These are phyloP conservation scores for Eurystomus gularis DNA, from an alignment of 2,113 vertebrate species.

Conservation along the genomic window DNA sequence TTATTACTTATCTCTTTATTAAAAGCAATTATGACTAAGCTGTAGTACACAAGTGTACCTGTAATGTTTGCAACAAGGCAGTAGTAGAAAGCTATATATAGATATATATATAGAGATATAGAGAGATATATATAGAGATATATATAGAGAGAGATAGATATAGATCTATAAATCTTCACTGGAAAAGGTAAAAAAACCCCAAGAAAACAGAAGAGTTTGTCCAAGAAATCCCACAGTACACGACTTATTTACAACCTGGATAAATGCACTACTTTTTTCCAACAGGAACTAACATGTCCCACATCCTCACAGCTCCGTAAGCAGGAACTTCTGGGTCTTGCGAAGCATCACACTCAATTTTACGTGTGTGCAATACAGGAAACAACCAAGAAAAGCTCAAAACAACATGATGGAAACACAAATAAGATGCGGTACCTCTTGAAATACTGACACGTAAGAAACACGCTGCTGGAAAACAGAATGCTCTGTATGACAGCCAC, in stretches of 20 bases:
- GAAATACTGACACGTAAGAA: not conserved
- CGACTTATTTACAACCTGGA: not conserved
- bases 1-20: not conserved
- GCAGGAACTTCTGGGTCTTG: not conserved
- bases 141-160: too few species aligned
- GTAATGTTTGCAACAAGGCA: not conserved
- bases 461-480: not conserved
- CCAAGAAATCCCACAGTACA: not conserved
- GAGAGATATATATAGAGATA: too few species aligned
- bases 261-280: not conserved
- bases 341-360: not conserved
- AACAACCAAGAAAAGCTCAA: not conserved
- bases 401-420: not conserved
- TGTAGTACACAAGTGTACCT: not conserved
- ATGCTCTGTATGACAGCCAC: not conserved
- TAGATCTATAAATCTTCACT: not conserved
- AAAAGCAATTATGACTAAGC: not conserved
- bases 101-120: too few species aligned
- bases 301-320: not conserved
- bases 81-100: not conserved
- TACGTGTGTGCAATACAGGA: accelerated
- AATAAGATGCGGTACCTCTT: not conserved
- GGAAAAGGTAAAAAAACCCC: not conserved
- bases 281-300: not conserved
- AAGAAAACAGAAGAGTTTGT: not conserved